Evolutionary conservation across 2,113 vertebrate genomes (phyloP).

Genomic region (Okapia johnstoni): DNA sequence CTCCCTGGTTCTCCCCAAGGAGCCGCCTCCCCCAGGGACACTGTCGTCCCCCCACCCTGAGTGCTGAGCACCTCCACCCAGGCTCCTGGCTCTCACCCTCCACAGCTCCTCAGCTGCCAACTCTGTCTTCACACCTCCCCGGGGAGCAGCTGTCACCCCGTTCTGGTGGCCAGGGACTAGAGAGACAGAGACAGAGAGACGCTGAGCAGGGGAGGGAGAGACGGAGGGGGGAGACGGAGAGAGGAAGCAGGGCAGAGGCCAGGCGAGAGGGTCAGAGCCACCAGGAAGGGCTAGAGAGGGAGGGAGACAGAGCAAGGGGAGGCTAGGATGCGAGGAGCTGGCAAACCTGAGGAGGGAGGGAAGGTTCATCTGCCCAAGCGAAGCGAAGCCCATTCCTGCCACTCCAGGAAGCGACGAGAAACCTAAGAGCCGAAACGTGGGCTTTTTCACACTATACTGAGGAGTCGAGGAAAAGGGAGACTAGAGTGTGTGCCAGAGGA

Average conservation of each 20-base stretch:
- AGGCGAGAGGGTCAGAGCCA: background rate
- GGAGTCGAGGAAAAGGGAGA: background rate
- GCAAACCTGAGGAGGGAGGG: background rate
- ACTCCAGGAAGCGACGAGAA: background rate
- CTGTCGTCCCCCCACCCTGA: background rate
- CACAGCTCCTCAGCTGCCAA: constrained; percentile 25
- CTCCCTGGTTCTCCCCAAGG: background rate
- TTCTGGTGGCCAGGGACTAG: constrained; percentile 19
- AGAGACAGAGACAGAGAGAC: background rate
- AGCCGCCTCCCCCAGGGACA: background rate
- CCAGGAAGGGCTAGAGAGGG: accelerated
- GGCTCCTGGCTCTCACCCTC: constrained; percentile 26
- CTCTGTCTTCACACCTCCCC: constrained; percentile 49
- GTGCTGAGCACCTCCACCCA: background rate
- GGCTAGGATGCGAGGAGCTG: background rate
- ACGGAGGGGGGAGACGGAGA: background rate
- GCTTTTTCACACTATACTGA: background rate
- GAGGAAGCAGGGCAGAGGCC: background rate
- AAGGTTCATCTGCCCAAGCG: background rate
- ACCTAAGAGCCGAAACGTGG: background rate
- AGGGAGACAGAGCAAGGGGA: background rate
- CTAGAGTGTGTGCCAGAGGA: background rate
- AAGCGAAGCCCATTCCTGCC: background rate
- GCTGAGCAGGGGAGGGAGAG: background rate
- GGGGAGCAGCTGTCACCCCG: constrained; percentile 44